Base-by-base conservation (phyloP, 2,797 vertebrate species). In the Nothura maculosa region DNA sequence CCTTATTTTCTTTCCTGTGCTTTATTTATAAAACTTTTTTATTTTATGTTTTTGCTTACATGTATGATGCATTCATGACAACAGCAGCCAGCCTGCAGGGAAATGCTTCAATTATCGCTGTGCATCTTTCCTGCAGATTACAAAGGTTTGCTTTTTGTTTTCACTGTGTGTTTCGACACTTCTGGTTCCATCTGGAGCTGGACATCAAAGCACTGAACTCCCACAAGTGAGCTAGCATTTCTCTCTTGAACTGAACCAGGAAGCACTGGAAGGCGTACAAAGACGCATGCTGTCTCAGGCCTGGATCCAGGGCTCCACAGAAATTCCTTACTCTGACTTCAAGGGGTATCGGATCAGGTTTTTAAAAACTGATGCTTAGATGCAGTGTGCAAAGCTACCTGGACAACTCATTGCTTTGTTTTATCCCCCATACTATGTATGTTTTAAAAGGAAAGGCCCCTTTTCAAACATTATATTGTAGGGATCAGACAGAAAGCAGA, bases 141-240 rank as follows among this genome's bases (percentile, higher is more conserved):
- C 36, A 84, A 90, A 92, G 83, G 45, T 78, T 90, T 87, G 52
- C 43, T 21, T 63, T 92, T 94, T 94, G 79, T 93, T 94, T 94
- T 79, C 79, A 81, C 73, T 95, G 3, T 13, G 21, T 95, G 95
- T 87, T 74, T 95, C 8, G 0, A 57, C 52, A 4, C 70, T 95
- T 93, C 87, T 96, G 32, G 57, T 79, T 96, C 89, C 95, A 96
- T 96, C 91, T 96, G 95, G 95, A 91, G 94, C 74, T 4, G 2
- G 87, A 96, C 85, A 94, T 95, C 91, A 96, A 96, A 96, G 92
- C 30, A 1, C 16, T 79, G 60, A 48, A 64, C 83, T 68, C 85
- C 80, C 87, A 54, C 81, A 64, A 85, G 89, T 90, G 54, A 79
- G 47, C 12, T 2, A 91, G 60, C 74, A 61, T 94, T 95, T 94